Percentiles rank a stretch among this genome's conserved stretches.
Conservation (phyloP, 2,888 invertebrate genomes). For the Carabus problematicus region DNA sequence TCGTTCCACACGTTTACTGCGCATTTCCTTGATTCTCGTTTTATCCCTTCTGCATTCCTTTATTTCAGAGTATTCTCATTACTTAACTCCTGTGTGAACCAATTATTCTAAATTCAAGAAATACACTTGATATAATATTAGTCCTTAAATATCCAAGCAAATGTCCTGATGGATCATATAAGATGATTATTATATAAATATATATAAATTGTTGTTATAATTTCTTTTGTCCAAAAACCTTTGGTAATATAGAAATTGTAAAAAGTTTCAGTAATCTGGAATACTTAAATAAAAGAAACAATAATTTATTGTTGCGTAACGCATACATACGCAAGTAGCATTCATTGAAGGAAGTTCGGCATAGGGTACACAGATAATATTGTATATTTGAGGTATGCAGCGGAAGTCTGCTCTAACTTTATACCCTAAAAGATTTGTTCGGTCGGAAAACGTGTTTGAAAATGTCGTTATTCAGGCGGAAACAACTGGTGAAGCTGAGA, state of each 20-base stretch:
- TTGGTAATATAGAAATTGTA: too few species aligned
- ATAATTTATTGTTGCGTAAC: too few species aligned
- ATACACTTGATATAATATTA: neutral
- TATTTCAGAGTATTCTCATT: constrained; percentile 1
- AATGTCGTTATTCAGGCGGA: constrained; percentile 29
- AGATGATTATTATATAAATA: neutral
- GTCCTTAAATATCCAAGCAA: too few species aligned
- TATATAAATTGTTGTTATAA: neutral
- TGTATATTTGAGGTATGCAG: neutral
- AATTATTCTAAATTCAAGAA: neutral
- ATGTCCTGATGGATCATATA: neutral
- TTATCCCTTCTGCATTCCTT: neutral
- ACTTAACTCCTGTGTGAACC: neutral
- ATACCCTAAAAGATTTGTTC: constrained; percentile 33
- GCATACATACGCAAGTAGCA: too few species aligned
- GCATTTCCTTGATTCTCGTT: neutral
- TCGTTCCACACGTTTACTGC: neutral
- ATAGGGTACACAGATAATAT: too few species aligned
- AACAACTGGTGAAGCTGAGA: constrained; percentile 14
- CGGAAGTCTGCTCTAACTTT: constrained; percentile 14
- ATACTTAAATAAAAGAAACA: too few species aligned
- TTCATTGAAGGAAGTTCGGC: too few species aligned
- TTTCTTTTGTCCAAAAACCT: too few species aligned
- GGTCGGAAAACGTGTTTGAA: constrained; percentile 36
- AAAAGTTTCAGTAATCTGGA: too few species aligned